Conservation (phyloP, 53 echinoderm and acorn worm genomes). For the Patiria pectinifera region DNA sequence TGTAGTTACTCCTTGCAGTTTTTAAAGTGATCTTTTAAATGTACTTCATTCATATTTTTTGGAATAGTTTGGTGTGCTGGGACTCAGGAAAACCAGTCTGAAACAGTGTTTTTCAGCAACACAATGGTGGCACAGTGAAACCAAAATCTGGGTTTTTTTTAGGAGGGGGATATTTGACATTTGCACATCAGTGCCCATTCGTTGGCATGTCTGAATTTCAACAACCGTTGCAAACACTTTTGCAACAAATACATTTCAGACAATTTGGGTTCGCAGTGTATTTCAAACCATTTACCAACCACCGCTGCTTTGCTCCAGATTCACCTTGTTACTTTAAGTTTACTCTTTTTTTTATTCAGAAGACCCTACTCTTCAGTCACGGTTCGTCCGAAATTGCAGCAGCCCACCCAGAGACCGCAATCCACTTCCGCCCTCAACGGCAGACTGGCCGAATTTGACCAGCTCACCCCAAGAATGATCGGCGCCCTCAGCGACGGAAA, state of each 20-base stretch:
- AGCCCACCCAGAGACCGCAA: slow-evolving; percentile 71
- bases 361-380: slow-evolving; percentile 76
- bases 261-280: neutral
- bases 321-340: neutral
- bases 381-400: slow-evolving; percentile 34
- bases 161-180: neutral
- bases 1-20: too few species aligned
- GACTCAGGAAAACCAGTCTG: too few species aligned
- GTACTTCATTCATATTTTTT: too few species aligned
- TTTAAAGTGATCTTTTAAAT: too few species aligned
- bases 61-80: too few species aligned
- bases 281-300: neutral
- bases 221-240: too few species aligned
- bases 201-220: too few species aligned
- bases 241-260: too few species aligned
- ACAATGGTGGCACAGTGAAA: too few species aligned
- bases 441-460: slow-evolving; percentile 67
- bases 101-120: too few species aligned
- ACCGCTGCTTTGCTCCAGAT: neutral
- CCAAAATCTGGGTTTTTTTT: too few species aligned
- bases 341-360: slow-evolving; percentile 49
- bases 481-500: slow-evolving; percentile 65
- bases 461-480: slow-evolving; percentile 81
- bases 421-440: slow-evolving; percentile 59
- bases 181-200: too few species aligned